These are phyloP conservation scores for Borostomias antarcticus DNA, from an alignment of 2,797 vertebrate genomes.

Conservation along the genomic window DNA sequence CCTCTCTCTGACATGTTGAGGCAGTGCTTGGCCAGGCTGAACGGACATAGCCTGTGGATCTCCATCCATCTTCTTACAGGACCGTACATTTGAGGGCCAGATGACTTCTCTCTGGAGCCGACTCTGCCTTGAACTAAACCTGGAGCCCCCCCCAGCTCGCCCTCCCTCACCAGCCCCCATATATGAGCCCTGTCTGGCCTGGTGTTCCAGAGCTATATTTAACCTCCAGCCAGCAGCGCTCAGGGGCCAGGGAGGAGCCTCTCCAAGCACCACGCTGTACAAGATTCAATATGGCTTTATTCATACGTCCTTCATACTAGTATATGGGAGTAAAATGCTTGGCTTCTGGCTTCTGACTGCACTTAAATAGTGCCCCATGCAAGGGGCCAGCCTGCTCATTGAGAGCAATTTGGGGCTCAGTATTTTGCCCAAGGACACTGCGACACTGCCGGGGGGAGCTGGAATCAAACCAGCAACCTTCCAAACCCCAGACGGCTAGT, in stretches of 20 bases:
- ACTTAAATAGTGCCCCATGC: too few species aligned
- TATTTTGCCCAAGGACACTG: too few species aligned
- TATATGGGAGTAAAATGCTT: too few species aligned
- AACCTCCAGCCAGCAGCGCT: conserved; percentile 10
- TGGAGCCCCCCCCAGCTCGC: conserved; percentile 12
- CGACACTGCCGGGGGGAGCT: too few species aligned
- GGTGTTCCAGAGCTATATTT: conserved; percentile 22
- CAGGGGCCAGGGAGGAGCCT: not conserved
- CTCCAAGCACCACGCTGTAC: not conserved
- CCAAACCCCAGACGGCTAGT: too few species aligned
- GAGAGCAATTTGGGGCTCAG: too few species aligned
- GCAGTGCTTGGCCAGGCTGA: not conserved
- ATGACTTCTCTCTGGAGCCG: not conserved
- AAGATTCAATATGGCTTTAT: not conserved
- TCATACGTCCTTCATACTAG: not conserved
- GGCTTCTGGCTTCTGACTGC: too few species aligned
- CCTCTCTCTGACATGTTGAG: too few species aligned
- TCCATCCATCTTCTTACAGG: too few species aligned
- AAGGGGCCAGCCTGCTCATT: too few species aligned
- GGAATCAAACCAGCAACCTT: too few species aligned
- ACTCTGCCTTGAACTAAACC: conserved; percentile 27
- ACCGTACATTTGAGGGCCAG: too few species aligned
- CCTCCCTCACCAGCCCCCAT: not conserved
- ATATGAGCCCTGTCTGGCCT: conserved; percentile 17
- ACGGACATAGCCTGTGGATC: conserved; percentile 13